Base-by-base conservation (phyloP, 1,140 invertebrate species). In the Macrocentrus cingulum region DNA sequence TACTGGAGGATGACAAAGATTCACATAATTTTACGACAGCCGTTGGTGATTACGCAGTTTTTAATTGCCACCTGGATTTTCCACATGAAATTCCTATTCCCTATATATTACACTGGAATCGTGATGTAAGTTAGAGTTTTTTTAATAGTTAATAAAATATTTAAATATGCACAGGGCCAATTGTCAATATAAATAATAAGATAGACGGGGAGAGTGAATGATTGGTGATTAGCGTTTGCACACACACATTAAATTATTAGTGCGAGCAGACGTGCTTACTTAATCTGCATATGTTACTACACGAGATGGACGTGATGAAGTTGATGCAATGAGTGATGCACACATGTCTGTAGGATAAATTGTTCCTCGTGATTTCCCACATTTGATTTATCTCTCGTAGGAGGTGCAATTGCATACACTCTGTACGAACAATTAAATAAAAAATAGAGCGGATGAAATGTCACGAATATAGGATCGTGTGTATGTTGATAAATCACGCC, bases 61-160 rank as follows among this genome's bases (percentile, higher is more conserved):
- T 97, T 76, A 89, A 92, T 82, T 97, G 94, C 79, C 87, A 90
- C 68, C 85, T 97, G 61, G 90, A 94, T 73, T 95, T 94, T 77
- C 94, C 93, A 8, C 90, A 92, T 67, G 88, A 88, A 62, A 87
- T 89, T 64, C 86, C 88, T 56, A 93, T 94, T 67, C 91, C 92
- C 11, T 95, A 96, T 75, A 87, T 91, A 62, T 84, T 97, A 22
- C 87, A 91, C 71, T 97, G 93, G 92, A 91, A 91, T 72, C 94
- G 92, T 80, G 88, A 92, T 68, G 93, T 95, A 82, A 89, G 86
- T 52, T 34, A 45, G 19, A 3, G n/a, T 20, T 37, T 39, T 3
- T 39, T 39, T 11, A 13, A 39, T 39, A 4, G 9, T 29, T 29
- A 29, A 29, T 5, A 29, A 29, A 5, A 29, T 29, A 29, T 29